Base-by-base conservation (phyloP, 2,113 vertebrate genomes). In the Microcebus lehilahytsara region DNA sequence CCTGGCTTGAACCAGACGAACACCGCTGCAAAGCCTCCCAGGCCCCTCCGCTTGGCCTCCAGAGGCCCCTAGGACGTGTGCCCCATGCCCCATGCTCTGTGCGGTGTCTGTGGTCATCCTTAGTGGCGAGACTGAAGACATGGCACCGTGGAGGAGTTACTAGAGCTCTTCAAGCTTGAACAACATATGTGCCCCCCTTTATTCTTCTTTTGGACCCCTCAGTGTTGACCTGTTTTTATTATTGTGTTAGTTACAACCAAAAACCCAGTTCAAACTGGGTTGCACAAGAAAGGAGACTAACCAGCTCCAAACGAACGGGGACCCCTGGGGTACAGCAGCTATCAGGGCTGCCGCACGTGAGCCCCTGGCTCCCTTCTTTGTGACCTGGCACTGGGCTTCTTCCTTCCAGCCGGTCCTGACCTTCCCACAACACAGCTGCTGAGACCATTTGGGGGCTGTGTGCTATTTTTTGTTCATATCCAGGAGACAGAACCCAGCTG, bases 21-120 rank as follows among this genome's bases (percentile, higher is more conserved):
- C 0, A 9, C 6, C 34, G 9, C 42, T 6, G 0, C 10, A 7
- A 90, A 96, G 51, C 19, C 30, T 22, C 42, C 16, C 16, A 9
- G 0, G 0, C 9, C 37, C 27, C 51, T 90, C 71, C 2, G 27
- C 23, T 11, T 49, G n/a, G 42, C 20, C 14, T 69, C 10, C 40
- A 34, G 6, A 80, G 40, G 12, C 77, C 64, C 51, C 46, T 8
- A 1, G 6, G 60, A 12, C 37, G n/a, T 6, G 1, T 0, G 19
- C 16, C 53, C 53, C 5, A 6, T 56, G 1, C 53, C 53, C 53
- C 53, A 56, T 56, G 0, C 72, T 81, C 32, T 32, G 2, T 17
- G 32, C 3, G 19, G 51, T 22, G 40, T 25, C 20, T 1, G 19
- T 25, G 10, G 7, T 30, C 89, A 6, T 42, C 58, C 85, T 69